Evolutionary conservation across 2,113 vertebrate genomes (phyloP).

Genomic region (Lepidothrix coronata): DNA sequence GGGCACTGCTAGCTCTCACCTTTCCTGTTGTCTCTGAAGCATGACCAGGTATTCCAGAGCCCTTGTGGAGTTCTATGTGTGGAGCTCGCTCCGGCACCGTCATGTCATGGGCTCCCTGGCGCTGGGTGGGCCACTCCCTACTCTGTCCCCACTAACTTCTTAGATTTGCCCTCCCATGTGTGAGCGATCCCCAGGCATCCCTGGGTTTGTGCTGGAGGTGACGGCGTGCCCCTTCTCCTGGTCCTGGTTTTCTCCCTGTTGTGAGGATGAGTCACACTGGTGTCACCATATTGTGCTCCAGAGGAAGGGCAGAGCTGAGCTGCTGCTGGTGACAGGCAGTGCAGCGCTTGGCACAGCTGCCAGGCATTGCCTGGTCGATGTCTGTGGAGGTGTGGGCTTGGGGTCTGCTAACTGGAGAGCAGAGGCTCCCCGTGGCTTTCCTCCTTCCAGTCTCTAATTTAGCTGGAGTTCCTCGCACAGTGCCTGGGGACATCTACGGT

Average conservation of each 20-base stretch:
- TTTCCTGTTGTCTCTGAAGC: background rate
- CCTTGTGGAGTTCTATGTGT: background rate
- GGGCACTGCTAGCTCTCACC: background rate
- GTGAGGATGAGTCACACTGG: slow-evolving; percentile 16
- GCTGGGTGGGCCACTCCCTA: accelerated
- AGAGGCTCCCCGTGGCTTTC: background rate
- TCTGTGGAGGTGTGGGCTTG: background rate
- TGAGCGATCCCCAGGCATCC: too few species aligned
- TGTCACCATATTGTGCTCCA: slow-evolving; percentile 37
- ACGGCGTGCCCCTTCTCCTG: accelerated
- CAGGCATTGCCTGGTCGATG: background rate
- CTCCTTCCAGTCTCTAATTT: background rate
- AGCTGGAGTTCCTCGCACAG: accelerated
- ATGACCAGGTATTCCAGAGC: background rate
- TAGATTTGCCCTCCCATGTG: background rate
- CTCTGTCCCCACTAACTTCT: background rate
- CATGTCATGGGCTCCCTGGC: accelerated
- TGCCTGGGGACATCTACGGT: background rate
- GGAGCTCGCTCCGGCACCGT: background rate
- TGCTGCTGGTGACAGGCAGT: background rate
- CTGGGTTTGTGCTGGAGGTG: background rate
- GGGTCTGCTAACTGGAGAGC: background rate
- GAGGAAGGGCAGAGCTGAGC: slow-evolving; percentile 22
- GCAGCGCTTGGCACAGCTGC: accelerated
- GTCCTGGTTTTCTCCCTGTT: background rate